phyloP scores from a whole-genome alignment of 2,797 vertebrate genomes.

The Lerista edwardsae region DNA sequence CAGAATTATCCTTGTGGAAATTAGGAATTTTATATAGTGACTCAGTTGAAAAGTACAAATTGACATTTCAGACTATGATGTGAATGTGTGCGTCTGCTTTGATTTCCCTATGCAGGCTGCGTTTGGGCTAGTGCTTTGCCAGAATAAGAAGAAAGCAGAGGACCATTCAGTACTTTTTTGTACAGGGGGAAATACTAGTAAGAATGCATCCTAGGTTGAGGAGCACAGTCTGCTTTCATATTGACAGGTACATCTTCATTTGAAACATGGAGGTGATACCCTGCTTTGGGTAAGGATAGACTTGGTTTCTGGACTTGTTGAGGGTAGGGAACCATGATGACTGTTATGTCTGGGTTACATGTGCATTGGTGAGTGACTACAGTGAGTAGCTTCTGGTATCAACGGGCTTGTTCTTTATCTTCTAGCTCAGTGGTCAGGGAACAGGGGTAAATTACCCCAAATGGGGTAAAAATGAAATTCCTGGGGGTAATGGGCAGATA shows the following conservation, averaged over 20 bases:
- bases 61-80: neutral
- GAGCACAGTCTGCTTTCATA: neutral
- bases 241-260: slow-evolving; percentile 31
- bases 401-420: fast-evolving
- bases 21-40: neutral
- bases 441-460: too few relatives aligned
- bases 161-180: slow-evolving; percentile 26
- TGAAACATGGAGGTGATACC: slow-evolving; percentile 24
- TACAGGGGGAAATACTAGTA: neutral
- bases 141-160: neutral
- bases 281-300: neutral
- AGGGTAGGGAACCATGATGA: neutral
- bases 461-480: too few relatives aligned
- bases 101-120: neutral
- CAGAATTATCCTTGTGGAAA: neutral
- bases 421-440: too few relatives aligned
- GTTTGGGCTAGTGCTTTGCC: neutral
- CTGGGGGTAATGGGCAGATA: too few relatives aligned
- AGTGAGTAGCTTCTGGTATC: neutral
- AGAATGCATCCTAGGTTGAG: neutral
- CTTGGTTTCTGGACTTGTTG: neutral
- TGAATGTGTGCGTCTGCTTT: neutral
- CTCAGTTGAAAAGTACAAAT: neutral
- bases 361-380: neutral
- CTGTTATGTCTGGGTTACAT: neutral